Evolutionary conservation across 2,797 vertebrate genomes (phyloP).

Genomic region (Apogon hyalosoma): DNA sequence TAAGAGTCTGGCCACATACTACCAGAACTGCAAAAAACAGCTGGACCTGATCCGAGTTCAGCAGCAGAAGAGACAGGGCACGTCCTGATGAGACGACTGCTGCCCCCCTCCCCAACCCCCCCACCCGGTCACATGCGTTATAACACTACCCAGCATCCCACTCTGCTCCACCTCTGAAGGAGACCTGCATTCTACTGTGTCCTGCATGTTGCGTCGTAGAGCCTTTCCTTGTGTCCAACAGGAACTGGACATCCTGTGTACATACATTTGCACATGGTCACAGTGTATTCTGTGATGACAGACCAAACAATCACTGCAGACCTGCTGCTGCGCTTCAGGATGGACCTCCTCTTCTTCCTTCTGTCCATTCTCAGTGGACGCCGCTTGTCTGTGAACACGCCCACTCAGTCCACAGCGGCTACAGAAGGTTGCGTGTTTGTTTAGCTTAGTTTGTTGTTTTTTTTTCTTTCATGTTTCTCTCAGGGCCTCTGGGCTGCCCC

Average conservation of each 20-base stretch:
- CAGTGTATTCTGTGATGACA: constrained; percentile 60
- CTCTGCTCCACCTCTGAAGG: constrained; percentile 40
- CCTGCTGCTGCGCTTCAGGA: constrained; percentile 29
- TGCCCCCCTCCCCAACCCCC: constrained; percentile 28
- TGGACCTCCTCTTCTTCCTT: constrained; percentile 5
- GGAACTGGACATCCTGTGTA: constrained; percentile 45
- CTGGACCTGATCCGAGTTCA: constrained; percentile 97
- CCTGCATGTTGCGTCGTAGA: constrained; percentile 71
- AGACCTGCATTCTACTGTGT: constrained; percentile 70
- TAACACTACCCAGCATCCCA: constrained; percentile 59
- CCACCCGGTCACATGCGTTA: constrained; percentile 43
- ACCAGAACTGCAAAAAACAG: constrained; percentile 99
- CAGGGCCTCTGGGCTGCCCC: constrained; percentile 48
- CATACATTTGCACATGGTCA: constrained; percentile 65
- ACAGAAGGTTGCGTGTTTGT: constrained; percentile 13
- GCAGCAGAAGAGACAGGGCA: constrained; percentile 98
- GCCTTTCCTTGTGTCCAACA: constrained; percentile 24
- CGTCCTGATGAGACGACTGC: constrained; percentile 88
- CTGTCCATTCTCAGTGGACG: too few relatives aligned
- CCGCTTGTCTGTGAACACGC: too few relatives aligned
- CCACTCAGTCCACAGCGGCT: constrained; percentile 2
- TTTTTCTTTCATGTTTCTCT: constrained; percentile 41
- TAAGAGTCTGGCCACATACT: constrained; percentile 98
- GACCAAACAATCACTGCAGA: constrained; percentile 67
- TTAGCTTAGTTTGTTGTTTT: too few relatives aligned